Percentiles rank a stretch among this genome's conserved stretches.
phyloP scores from a whole-genome alignment of 2,888 invertebrate genomes.

The Tetragnatha montana region DNA sequence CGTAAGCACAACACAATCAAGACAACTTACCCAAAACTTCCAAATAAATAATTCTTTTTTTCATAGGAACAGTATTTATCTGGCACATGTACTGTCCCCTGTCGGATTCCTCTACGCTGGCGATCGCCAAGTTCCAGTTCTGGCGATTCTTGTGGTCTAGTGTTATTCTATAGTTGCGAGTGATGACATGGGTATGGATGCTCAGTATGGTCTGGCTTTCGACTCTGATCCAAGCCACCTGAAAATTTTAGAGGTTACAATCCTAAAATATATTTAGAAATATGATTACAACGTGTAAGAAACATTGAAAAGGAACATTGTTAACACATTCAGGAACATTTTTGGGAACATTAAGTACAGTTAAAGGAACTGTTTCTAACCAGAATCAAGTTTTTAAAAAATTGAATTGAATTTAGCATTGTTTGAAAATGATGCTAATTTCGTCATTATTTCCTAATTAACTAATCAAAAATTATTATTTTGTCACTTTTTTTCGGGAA shows the following conservation, averaged over 20 bases:
- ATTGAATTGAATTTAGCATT: no score
- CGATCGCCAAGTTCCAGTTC: constrained; percentile 83
- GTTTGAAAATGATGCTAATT: no score
- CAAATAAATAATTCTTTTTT: constrained; percentile 89
- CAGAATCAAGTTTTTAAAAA: no score
- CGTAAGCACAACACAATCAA: neutral
- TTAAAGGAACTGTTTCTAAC: no score
- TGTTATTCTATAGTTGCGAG: constrained; percentile 69
- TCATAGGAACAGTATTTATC: constrained; percentile 91
- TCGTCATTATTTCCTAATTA: no score
- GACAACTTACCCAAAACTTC: constrained; percentile 87
- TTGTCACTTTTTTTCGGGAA: no score
- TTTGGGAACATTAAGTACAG: no score
- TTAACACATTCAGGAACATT: no score
- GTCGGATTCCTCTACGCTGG: constrained; percentile 92
- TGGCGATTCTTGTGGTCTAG: constrained; percentile 72
- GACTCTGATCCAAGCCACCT: constrained; percentile 72
- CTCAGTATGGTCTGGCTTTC: constrained; percentile 70
- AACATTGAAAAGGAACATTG: no score
- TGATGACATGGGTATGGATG: constrained; percentile 70
- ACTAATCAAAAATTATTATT: no score
- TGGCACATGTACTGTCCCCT: constrained; percentile 84
- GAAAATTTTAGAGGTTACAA: neutral
- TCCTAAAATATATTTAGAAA: no score
- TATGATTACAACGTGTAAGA: no score